phyloP scores from a whole-genome alignment of 2,113 vertebrate species.

The Perca fluviatilis region DNA sequence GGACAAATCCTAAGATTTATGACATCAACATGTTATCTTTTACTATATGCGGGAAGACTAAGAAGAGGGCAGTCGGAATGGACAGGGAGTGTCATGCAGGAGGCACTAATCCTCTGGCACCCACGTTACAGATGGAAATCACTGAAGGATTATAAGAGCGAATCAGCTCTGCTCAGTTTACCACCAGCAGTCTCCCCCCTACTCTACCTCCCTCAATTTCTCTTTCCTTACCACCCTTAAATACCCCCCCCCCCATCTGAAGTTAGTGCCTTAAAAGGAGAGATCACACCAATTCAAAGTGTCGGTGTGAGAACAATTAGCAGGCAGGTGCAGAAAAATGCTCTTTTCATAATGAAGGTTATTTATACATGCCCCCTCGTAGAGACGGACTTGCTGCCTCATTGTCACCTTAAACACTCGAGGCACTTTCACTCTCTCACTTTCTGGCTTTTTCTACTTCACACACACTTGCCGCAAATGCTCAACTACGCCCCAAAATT shows the following conservation, averaged over 20 bases:
- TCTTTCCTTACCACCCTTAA: slow-evolving; percentile 45
- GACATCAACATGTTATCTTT: slow-evolving; percentile 57
- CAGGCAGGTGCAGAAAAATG: slow-evolving; percentile 68
- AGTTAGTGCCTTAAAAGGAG: slow-evolving; percentile 64
- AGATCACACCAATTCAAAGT: slow-evolving; percentile 70
- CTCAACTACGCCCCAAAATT: background rate
- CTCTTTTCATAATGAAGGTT: slow-evolving; percentile 72
- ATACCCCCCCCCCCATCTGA: slow-evolving; percentile 54
- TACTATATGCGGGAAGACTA: background rate
- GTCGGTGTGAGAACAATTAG: slow-evolving; percentile 77
- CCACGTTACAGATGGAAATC: slow-evolving; percentile 68
- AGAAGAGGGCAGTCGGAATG: slow-evolving; percentile 4
- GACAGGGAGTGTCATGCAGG: slow-evolving; percentile 29
- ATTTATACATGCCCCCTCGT: slow-evolving; percentile 53
- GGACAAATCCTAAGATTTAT: slow-evolving; percentile 59
- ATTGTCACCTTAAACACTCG: slow-evolving; percentile 40
- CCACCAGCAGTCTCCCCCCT: slow-evolving; percentile 38
- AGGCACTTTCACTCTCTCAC: background rate
- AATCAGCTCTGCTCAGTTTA: slow-evolving; percentile 57
- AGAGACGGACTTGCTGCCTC: slow-evolving; percentile 56
- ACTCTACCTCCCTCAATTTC: slow-evolving; percentile 27
- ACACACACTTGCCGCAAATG: background rate
- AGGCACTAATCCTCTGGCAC: slow-evolving; percentile 58
- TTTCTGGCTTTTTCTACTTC: background rate
- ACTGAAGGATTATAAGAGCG: slow-evolving; percentile 61